Evolutionary conservation across 2,888 invertebrate genomes (phyloP), one percentile per base, ranked within the genome.

Genomic region (Helobdella robusta): DNA sequence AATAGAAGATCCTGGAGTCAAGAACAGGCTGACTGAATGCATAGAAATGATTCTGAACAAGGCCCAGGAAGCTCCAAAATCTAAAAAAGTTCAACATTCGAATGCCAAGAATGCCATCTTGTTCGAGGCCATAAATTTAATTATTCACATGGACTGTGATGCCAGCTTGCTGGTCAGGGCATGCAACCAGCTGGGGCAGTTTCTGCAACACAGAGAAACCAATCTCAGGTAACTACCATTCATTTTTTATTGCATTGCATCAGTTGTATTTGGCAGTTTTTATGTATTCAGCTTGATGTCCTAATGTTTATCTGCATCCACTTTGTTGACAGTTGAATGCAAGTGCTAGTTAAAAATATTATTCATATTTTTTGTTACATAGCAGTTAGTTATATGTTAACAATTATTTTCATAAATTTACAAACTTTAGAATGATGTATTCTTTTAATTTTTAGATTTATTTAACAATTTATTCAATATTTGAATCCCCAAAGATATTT

Each of bases 81-180:
- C 97, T 60, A 99, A 99, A 83, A 99, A 99, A 83, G 97, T 99
- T 34, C 98, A 99, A 83, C 98, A 99, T 82, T 95, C 97, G 59
- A 99, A 99, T 84, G 98, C 98, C 67, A 98, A 98, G 82, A 98
- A 99, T 83, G 95, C 98, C 61, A 97, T 99, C 35, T 84, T 99
- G 28, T 98, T 99, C 83, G 98, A 99, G 83, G 97, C 98, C 56
- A 99, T 99, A 78, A 95, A 95, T 82, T 85, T 99, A 72, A 98
- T 99, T 72, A 98, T 99, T 76, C 98, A 98, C 79, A 95, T 95
- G 83, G 98, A 98, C 78, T 88, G 92, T 82, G 95, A 95, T 81
- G 91, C 94, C 52, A 92, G 91, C 82, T 84, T 99, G 70, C 83
- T 99, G 75, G 97, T 98, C 56, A 86, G 98, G 70, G 97, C 95